These are phyloP conservation scores for Orientallactaga sibirica DNA, from an alignment of 2,797 vertebrate genomes.

Conservation along the genomic window DNA sequence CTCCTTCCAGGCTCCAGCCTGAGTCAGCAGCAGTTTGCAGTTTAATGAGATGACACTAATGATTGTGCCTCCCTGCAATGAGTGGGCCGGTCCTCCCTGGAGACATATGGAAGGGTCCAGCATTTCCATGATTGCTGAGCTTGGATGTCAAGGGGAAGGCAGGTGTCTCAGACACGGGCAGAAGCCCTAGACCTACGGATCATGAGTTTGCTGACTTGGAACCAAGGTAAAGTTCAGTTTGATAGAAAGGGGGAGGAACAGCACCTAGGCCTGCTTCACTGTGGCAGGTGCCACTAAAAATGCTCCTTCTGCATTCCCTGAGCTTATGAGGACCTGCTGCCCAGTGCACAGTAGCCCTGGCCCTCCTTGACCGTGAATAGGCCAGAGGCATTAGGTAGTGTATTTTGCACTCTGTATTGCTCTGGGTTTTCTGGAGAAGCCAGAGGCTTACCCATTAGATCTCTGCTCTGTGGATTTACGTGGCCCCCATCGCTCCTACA, in stretches of 20 bases:
- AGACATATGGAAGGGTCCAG: constrained; percentile 73
- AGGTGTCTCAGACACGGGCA: constrained; percentile 57
- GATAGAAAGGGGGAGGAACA: background rate
- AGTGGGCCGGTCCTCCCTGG: constrained; percentile 75
- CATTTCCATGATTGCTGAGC: constrained; percentile 72
- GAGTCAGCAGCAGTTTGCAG: constrained; percentile 83
- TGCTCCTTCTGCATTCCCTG: background rate
- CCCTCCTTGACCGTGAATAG: background rate
- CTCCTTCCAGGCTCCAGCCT: constrained; percentile 64
- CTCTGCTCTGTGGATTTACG: too few relatives aligned
- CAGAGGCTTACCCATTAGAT: too few relatives aligned
- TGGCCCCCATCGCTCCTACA: background rate
- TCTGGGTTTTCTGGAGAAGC: background rate
- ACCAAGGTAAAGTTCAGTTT: background rate
- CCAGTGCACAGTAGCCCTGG: rapidly evolving
- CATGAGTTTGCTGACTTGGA: background rate
- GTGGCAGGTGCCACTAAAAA: background rate
- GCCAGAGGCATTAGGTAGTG: background rate
- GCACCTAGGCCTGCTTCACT: background rate
- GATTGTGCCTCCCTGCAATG: constrained; percentile 79
- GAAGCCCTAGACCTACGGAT: constrained; percentile 19
- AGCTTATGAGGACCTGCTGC: background rate
- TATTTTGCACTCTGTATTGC: background rate
- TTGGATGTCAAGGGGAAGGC: constrained; percentile 55
- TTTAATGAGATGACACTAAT: constrained; percentile 85